Evolutionary conservation across 2,113 vertebrate genomes (phyloP).

Genomic region (Archocentrus centrarchus): DNA sequence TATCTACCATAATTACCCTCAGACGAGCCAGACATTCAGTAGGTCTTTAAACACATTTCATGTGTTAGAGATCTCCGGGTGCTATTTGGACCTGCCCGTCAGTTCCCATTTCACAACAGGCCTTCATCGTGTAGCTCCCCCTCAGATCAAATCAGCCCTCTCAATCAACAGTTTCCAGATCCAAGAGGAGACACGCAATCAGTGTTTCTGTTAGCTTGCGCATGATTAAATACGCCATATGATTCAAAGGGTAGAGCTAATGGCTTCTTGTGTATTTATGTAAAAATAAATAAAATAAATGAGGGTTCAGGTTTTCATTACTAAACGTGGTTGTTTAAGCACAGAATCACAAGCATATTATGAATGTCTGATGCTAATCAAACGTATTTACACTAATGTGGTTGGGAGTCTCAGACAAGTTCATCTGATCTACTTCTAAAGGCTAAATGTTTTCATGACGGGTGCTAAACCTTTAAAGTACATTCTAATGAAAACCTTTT

Average conservation of each 20-base stretch:
- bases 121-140: slow-evolving; percentile 19
- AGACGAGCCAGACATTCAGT: slow-evolving; percentile 33
- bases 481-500: not conserved
- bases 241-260: slow-evolving; percentile 50
- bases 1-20: slow-evolving; percentile 27
- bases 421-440: not conserved
- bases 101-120: slow-evolving; percentile 31
- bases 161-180: slow-evolving; percentile 58
- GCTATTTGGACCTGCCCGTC: slow-evolving; percentile 55
- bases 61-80: slow-evolving; percentile 35
- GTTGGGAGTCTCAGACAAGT: slow-evolving; percentile 20
- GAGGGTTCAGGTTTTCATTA: slow-evolving; percentile 31
- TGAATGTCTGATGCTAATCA: slow-evolving; percentile 17
- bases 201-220: slow-evolving; percentile 38
- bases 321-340: slow-evolving; percentile 26
- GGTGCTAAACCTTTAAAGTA: slow-evolving; percentile 2
- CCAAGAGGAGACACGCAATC: slow-evolving; percentile 60
- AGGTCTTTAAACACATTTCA: slow-evolving; percentile 51
- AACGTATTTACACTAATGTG: slow-evolving; percentile 28
- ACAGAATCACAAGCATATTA: slow-evolving; percentile 5
- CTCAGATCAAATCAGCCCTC: slow-evolving; percentile 44
- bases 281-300: slow-evolving; percentile 11
- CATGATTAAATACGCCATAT: slow-evolving; percentile 46
- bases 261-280: slow-evolving; percentile 50
- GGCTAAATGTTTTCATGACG: slow-evolving; percentile 15